phyloP scores from a whole-genome alignment of 2,888 invertebrate genomes.

The Timema cristinae region DNA sequence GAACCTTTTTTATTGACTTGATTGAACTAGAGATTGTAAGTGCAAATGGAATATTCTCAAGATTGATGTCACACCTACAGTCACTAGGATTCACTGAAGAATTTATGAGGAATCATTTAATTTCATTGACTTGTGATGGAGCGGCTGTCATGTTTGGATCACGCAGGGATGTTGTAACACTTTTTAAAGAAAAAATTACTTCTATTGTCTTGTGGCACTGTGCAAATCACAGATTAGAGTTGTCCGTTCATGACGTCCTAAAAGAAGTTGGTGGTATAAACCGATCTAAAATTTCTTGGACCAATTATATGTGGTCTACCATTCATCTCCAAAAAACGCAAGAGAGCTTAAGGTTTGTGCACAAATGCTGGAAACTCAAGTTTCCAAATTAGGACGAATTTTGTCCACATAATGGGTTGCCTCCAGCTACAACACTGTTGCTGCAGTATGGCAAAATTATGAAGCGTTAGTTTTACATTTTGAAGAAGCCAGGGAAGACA shows the following conservation, averaged over 20 bases:
- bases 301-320: not conserved
- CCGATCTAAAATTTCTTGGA: not conserved
- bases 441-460: not conserved
- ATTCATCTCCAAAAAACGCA: slow-evolving; percentile 2
- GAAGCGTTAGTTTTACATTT: slow-evolving; percentile 5
- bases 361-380: slow-evolving; percentile 2
- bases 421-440: not conserved
- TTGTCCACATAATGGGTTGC: not conserved
- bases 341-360: slow-evolving; percentile 4
- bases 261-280: not conserved
- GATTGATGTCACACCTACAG: not conserved
- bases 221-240: not conserved
- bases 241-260: not conserved
- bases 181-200: not conserved
- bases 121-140: not conserved
- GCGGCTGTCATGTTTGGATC: not conserved
- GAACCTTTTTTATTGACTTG: not conserved
- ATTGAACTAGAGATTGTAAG: not conserved
- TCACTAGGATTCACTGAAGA: not conserved
- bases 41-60: not conserved
- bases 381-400: not conserved
- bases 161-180: not conserved
- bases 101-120: not conserved
- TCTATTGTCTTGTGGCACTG: not conserved
- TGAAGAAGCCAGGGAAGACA: slow-evolving; percentile 4